These are phyloP conservation scores for Smutsia temminckii DNA, from an alignment of 2,797 vertebrate species.

Conservation along the genomic window DNA sequence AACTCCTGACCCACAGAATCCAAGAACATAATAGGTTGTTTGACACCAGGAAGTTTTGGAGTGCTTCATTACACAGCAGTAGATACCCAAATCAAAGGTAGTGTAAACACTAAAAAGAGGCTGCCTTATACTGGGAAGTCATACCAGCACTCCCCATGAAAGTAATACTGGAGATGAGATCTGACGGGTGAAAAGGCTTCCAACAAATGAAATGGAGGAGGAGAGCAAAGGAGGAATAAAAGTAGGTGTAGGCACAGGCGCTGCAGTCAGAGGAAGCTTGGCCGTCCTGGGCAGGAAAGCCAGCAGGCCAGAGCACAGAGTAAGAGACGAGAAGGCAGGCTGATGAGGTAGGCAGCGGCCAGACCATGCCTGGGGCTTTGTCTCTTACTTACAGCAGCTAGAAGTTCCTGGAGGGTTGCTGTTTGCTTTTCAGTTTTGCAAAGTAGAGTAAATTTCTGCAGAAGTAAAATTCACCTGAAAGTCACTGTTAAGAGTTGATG, in stretches of 20 bases:
- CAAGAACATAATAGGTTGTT: not conserved
- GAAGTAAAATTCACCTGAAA: not conserved
- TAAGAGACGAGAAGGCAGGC: not conserved
- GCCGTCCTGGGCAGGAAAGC: not conserved
- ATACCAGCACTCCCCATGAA: not conserved
- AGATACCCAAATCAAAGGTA: not conserved
- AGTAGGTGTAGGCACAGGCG: not conserved
- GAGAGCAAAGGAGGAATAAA: not conserved
- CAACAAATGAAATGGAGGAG: not conserved
- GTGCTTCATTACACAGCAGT: not conserved
- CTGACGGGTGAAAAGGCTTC: not conserved
- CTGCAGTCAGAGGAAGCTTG: not conserved
- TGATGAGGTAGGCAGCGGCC: fast-evolving
- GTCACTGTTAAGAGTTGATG: not conserved
- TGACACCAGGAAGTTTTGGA: not conserved
- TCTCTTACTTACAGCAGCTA: not conserved
- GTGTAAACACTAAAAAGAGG: not conserved
- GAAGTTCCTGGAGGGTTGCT: not conserved
- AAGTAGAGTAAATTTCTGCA: not conserved
- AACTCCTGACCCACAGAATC: not conserved
- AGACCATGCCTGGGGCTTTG: not conserved
- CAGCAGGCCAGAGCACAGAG: not conserved
- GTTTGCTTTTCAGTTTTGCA: not conserved
- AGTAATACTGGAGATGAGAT: not conserved
- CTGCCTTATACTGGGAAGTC: not conserved